Evolutionary conservation across 2,797 vertebrate species (phyloP).

Genomic region (Macropus fuliginosus): DNA sequence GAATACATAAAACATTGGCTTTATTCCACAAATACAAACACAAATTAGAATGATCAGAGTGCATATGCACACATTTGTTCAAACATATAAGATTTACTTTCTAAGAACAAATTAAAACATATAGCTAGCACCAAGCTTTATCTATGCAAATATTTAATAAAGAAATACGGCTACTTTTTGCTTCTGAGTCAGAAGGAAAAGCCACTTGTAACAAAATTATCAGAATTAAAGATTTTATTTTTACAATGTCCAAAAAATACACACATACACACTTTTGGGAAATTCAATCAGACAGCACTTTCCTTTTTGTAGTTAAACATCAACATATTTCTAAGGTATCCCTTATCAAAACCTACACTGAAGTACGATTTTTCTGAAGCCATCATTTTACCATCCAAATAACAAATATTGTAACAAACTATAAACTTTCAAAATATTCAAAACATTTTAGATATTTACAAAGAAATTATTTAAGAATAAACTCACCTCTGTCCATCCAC

Average conservation of each 20-base stretch:
- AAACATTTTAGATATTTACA: not conserved
- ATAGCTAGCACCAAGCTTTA: not conserved
- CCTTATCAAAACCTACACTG: not conserved
- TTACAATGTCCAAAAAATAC: not conserved
- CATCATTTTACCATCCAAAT: not conserved
- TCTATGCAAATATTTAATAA: not conserved
- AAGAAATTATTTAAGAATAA: conserved; percentile 49
- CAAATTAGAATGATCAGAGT: not conserved
- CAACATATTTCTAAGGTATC: not conserved
- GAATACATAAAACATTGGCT: not conserved
- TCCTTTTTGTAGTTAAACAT: not conserved
- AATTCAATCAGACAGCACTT: not conserved
- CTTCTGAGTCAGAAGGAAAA: not conserved
- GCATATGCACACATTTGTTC: not conserved
- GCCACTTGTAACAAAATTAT: not conserved
- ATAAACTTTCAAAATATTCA: not conserved
- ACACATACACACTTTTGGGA: not conserved
- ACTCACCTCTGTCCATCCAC: conserved; percentile 97
- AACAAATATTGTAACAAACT: not conserved
- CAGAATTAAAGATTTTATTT: not conserved
- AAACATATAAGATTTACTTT: not conserved
- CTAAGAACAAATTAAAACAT: not conserved
- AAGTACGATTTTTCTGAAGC: not conserved
- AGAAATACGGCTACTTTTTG: not conserved
- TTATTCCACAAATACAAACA: not conserved